These are phyloP conservation scores for Megalops cyprinoides DNA, from an alignment of 2,797 vertebrate species.

Conservation along the genomic window DNA sequence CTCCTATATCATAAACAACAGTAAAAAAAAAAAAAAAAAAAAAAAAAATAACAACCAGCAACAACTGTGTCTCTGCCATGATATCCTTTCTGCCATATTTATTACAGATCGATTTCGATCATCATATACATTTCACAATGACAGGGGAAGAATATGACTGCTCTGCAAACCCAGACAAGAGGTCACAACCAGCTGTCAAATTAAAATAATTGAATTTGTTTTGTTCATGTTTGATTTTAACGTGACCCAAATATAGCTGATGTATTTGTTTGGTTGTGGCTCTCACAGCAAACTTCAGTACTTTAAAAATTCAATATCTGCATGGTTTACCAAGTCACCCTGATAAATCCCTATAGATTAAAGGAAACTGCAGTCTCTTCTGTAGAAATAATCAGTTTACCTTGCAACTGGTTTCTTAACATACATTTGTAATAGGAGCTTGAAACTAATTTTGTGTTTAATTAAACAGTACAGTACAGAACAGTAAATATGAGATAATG, in stretches of 20 bases:
- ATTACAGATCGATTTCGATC: neutral
- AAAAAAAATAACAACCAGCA: conserved; percentile 5
- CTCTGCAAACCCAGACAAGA: too few species aligned
- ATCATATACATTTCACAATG: neutral
- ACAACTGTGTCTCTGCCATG: neutral
- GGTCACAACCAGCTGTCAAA: too few species aligned
- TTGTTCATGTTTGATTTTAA: neutral
- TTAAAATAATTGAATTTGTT: too few species aligned
- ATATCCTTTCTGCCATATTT: neutral
- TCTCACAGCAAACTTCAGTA: too few species aligned
- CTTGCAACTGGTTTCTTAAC: neutral
- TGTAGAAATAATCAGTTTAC: neutral
- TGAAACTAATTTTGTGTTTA: neutral
- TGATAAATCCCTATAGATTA: neutral
- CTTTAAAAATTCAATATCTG: too few species aligned
- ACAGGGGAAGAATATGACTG: neutral
- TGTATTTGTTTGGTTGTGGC: too few species aligned
- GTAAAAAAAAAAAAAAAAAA: too few species aligned
- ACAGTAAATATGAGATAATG: neutral
- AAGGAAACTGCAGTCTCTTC: neutral
- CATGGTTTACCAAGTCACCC: neutral
- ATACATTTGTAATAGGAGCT: neutral
- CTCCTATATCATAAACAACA: too few species aligned
- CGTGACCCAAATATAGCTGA: neutral
- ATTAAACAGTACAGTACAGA: conserved; percentile 3